These are phyloP conservation scores for Pygoscelis adeliae DNA, from an alignment of 2,113 vertebrate species.

Conservation along the genomic window DNA sequence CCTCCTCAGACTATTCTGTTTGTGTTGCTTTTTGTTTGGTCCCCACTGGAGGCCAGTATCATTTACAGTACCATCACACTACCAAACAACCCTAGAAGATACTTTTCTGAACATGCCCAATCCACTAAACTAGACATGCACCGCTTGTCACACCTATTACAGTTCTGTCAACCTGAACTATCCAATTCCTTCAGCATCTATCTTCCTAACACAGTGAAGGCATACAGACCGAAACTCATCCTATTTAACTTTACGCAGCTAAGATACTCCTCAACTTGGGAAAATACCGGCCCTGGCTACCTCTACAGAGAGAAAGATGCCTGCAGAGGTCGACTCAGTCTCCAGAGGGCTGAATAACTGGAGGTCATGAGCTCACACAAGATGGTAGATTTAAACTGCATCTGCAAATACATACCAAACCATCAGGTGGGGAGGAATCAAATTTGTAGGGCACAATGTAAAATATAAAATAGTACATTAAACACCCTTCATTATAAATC, in stretches of 20 bases:
- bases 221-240: background rate
- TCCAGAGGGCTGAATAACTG: background rate
- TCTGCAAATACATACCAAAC: background rate
- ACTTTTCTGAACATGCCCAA: background rate
- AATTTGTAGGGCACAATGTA: background rate
- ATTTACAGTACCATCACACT: background rate
- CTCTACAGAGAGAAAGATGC: background rate
- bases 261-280: background rate
- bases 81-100: background rate
- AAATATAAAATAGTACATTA: background rate
- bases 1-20: background rate
- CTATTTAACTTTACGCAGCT: background rate
- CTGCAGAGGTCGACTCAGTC: background rate
- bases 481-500: background rate
- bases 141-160: background rate
- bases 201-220: background rate
- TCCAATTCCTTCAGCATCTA: background rate
- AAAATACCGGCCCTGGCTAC: background rate
- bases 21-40: background rate
- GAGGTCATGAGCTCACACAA: background rate
- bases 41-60: background rate
- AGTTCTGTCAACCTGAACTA: background rate
- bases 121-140: background rate
- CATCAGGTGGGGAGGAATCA: background rate
- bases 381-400: background rate